phyloP scores from a whole-genome alignment of 2,888 invertebrate species.

The Protula sp. region DNA sequence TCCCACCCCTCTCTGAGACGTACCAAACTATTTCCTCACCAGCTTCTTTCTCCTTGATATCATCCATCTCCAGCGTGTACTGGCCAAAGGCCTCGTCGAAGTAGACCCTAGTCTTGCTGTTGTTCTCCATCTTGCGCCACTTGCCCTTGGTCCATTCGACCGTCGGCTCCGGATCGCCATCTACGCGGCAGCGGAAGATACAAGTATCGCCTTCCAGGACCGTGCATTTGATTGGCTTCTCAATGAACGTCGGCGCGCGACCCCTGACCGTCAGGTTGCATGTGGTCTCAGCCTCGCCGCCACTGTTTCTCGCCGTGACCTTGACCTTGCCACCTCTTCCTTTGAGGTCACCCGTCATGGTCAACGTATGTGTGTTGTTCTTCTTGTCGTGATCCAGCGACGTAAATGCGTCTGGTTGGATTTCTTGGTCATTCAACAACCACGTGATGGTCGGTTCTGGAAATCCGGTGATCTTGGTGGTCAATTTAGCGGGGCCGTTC shows the following conservation, averaged over 20 bases:
- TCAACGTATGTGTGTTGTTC: constrained; percentile 61
- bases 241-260: constrained; percentile 45
- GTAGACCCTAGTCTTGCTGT: constrained; percentile 37
- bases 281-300: constrained; percentile 64
- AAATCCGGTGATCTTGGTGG: constrained; percentile 82
- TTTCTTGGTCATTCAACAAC: constrained; percentile 54
- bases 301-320: constrained; percentile 66
- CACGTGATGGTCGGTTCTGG: constrained; percentile 83
- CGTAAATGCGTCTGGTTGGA: constrained; percentile 39
- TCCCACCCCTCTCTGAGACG: too few species aligned
- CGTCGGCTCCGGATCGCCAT: constrained; percentile 47
- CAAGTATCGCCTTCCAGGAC: constrained; percentile 46
- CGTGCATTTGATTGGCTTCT: constrained; percentile 50
- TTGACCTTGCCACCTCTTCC: constrained; percentile 71
- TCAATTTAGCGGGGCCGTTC: constrained; percentile 56
- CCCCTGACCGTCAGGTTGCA: constrained; percentile 53
- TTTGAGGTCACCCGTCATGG: constrained; percentile 68
- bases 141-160: constrained; percentile 53
- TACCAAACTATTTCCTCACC: too few species aligned
- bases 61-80: constrained; percentile 44
- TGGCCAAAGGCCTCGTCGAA: constrained; percentile 39
- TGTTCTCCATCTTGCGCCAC: constrained; percentile 46
- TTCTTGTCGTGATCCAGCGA: constrained; percentile 37
- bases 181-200: constrained; percentile 46
- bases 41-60: constrained; percentile 6